A percentile compares a stretch with the other conserved stretches of the same genome.
These are phyloP conservation scores for Eciton burchellii DNA, from an alignment of 1,140 invertebrate genomes.

Conservation along the genomic window DNA sequence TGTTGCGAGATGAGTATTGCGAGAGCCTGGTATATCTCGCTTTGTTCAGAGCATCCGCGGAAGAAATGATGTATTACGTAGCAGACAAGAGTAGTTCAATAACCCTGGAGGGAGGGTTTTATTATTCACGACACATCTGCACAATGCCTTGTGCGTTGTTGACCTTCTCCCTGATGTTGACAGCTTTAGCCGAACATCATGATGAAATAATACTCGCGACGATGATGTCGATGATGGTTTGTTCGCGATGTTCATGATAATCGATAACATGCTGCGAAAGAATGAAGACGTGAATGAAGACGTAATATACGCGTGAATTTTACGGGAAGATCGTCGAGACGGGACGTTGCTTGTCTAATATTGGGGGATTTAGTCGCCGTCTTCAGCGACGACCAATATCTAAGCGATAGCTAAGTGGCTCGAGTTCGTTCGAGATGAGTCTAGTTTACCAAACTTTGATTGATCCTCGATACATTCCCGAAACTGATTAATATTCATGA, in stretches of 20 bases:
- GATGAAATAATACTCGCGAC: conserved; percentile 8
- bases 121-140: conserved; percentile 70
- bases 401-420: conserved; percentile 11
- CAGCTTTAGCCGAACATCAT: not conserved
- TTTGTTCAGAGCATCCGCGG: conserved; percentile 14
- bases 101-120: conserved; percentile 68
- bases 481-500: conserved; percentile 40
- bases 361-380: not conserved
- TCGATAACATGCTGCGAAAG: conserved; percentile 36
- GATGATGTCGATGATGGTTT: not conserved
- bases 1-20: conserved; percentile 17
- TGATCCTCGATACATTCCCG: conserved; percentile 1
- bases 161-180: conserved; percentile 42
- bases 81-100: conserved; percentile 57
- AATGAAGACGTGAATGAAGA: conserved; percentile 30
- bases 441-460: conserved; percentile 45
- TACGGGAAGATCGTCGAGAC: not conserved
- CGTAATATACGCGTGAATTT: not conserved
- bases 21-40: not conserved
- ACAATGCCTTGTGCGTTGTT: conserved; percentile 65
- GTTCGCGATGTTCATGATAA: not conserved
- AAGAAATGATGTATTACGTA: conserved; percentile 59
- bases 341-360: not conserved
- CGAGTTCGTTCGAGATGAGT: conserved; percentile 34
- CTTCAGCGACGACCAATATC: not conserved